Base-by-base conservation (phyloP, 2,888 invertebrate genomes). In the Lissonota sp. region DNA sequence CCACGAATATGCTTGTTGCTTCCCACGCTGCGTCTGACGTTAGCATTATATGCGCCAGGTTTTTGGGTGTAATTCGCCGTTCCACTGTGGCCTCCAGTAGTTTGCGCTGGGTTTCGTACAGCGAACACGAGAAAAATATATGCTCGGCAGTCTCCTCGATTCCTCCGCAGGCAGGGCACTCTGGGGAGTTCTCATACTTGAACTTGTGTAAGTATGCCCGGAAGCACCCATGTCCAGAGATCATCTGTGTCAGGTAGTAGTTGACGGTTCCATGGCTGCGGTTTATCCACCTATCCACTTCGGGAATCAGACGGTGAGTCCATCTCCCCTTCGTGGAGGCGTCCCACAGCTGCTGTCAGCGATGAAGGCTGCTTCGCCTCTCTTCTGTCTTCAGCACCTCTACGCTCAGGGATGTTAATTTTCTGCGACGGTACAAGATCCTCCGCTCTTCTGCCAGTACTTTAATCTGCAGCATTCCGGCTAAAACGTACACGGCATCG, bases 291-390 rank as follows among this genome's bases (percentile, higher is more conserved):
- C 5, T 6, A 1, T 62, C 67, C 3, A 75, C 26, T 6, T 5
- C 14, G 8, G 60, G 67, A 5, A 74, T 66, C 1, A 73, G 64
- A 8, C 37, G 53, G 14, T 73, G 10, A 0, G 90, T 89, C 90
- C 85, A 88, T 87, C 90, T 87, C 81, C 76, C 83, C 89, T 84
- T 78, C 37, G 14, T 49, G 5, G 78, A 76, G 85, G 88, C 85
- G 70, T 83, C 88, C 87, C 88, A 89, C 84, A 81, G 77, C 73
- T 55, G 86, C 87, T 87, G 42, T 64, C 73, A 73, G 12, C 73
- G 46, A 14, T 44, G 26, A 14, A 10, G 6, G 46, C 8, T n/a
- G 16, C 62, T 10, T 6, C 12, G 26, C 4, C 6, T 16, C 66
- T 73, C 71, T 37, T 44, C 8, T 69, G 70, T 6, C 62, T 49